Base-by-base conservation (phyloP, 2,888 invertebrate genomes). In the Exocentrus adspersus region DNA sequence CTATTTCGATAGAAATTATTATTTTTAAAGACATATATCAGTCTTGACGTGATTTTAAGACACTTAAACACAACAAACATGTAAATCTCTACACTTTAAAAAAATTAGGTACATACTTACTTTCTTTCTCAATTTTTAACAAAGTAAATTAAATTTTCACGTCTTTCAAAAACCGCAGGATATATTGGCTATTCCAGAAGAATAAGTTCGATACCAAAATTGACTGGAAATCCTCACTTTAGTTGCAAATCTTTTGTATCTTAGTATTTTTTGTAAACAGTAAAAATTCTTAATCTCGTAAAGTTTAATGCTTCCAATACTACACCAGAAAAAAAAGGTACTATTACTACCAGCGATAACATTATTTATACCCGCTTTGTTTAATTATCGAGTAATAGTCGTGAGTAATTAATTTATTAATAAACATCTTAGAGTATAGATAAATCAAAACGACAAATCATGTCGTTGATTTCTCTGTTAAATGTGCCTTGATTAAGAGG, bases 331-430 rank as follows among this genome's bases (percentile, higher is more conserved):
- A 43, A 54, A 54, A 43, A 28, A 7, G 20, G 24, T 43, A 52
- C 37, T 52, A 52, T 37, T 52, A 37, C 37, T 53, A 37, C 17
- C 42, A 37, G 21, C 9, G 53, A 53, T 41, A 41, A 20, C 2
- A 21, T 7, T 53, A 53, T 53, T 21, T 21, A 53, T 53, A 53
- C 42, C 41, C 14, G 53, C 53, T 53, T 53, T 53, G 53, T 53
- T 53, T 20, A 48, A 48, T 2, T 20, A 28, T 48, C 28, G 14
- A 48, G 28, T 48, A 16, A 48, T 48, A 48, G 14, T 6, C 1
- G 42, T 7, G 41, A 37, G 14, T n/a, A n/a, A n/a, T 12, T 37
- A 37, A n/a, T 24, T 2, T 43, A 43, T 43, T 48, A 48, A 21
- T 48, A 21, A 21, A 21, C 12, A 37, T 12, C 2, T 37, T n/a